Percentiles rank a stretch among this genome's conserved stretches.
These are phyloP conservation scores for Cepphus grylle DNA, from an alignment of 2,113 vertebrate species.

Conservation along the genomic window DNA sequence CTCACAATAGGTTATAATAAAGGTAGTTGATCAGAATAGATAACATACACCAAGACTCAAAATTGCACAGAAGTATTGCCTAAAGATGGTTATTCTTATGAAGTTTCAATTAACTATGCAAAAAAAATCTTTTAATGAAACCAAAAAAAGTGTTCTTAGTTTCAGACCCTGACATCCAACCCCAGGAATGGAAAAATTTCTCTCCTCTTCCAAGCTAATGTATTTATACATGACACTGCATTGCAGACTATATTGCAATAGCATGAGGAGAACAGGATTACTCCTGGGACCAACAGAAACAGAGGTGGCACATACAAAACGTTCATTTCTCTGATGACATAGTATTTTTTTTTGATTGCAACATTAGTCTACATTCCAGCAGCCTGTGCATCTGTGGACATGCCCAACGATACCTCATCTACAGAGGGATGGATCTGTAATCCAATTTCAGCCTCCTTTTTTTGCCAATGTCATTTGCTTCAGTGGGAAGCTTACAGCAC, in stretches of 20 bases:
- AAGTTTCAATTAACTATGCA: neutral
- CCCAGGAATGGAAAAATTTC: neutral
- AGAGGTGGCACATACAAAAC: neutral
- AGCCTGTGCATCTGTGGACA: neutral
- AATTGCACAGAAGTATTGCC: neutral
- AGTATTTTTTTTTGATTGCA: neutral
- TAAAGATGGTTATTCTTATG: neutral
- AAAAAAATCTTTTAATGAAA: neutral
- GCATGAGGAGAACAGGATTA: neutral
- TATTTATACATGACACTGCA: neutral
- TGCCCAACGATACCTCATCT: neutral
- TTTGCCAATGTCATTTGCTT: neutral
- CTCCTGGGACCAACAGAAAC: neutral
- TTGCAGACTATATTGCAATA: neutral
- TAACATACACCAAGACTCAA: neutral
- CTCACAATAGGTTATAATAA: neutral
- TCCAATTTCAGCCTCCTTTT: neutral
- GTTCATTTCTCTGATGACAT: neutral
- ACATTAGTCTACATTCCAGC: neutral
- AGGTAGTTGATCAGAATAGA: neutral
- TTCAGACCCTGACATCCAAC: neutral
- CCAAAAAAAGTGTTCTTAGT: neutral
- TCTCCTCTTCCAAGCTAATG: neutral
- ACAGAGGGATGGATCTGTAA: neutral
- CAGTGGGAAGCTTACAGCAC: neutral